Base-by-base conservation (phyloP, 2,113 vertebrate species). In the Sigmodon hispidus region DNA sequence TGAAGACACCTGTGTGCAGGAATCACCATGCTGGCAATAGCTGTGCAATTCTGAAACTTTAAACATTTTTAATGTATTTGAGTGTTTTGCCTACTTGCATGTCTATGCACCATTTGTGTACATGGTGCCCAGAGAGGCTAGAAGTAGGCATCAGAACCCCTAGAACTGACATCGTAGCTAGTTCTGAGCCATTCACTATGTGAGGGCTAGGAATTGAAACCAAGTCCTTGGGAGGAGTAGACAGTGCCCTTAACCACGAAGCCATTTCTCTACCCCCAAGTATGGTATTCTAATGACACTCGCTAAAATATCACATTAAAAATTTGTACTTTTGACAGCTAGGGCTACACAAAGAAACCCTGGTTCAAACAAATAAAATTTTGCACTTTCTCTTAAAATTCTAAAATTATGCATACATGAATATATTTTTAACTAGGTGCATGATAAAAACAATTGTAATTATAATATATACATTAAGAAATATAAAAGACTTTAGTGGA, bases 271-370 rank as follows among this genome's bases (percentile, higher is more conserved):
- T 4, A 43, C 24, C 3, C 15, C 24, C 21, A 31, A n/a, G 48
- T 81, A 26, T 75, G 65, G 2, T 40, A 87, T 70, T 85, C 26
- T 72, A 96, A 50, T 40, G 31, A 45, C 12, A 87, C 63, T 65
- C 24, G 61, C 19, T 48, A 93, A 94, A 83, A 69, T 76, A 21
- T 63, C 40, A 85, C 40, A 72, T 94, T 90, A 91, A 77, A 72
- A 85, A 80, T 80, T 34, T 92, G 4, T 0, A 65, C 45, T 76
- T 94, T 59, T 5, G 7, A n/a, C 17, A 70, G 36, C 17, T 8
- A 67, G 63, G 63, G 63, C 11, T 40, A 10, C 69, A 70, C 17
- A 70, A 36, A 70, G 17, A 70, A n/a, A 70, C 36, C 69, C 17
- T 21, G 17, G 7, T 3, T 70, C 17, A 70, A 11, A 29, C 7